Base-by-base conservation (phyloP, 2,888 invertebrate genomes). In the Pammene aurita region DNA sequence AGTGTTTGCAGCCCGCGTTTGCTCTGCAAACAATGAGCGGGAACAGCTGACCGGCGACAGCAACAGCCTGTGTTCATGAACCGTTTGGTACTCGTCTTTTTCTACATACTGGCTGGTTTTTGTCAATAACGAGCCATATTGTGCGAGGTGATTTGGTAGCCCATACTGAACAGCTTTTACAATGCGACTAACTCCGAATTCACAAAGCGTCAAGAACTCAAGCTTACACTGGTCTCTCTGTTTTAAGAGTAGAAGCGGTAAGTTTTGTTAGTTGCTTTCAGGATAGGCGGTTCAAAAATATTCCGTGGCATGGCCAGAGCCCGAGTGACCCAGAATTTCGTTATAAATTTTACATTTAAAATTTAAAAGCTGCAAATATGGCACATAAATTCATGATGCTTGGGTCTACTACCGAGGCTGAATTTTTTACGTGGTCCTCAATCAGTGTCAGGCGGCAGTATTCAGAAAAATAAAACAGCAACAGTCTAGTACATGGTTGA, bases 1-100 rank as follows among this genome's bases (percentile, higher is more conserved):
- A 64, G 58, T 58, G 58, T 69, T 68, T 63, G 63, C 48, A 1
- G 50, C 38, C 54, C 38, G 54, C 26, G 44, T 57, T 57, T 64
- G 64, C n/a, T 38, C 35, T 2, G 46, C 64, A 54, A 64, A 69
- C 58, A 64, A 64, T 52, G 46, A 48, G 10, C 46, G 42, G 18
- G 50, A 64, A 60, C 58, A 64, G 64, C 64, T 64, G 64, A 64
- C 52, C 46, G 14, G 14, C n/a, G 58, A 41, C 26, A 46, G 44
- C 16, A 52, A 57, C 57, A 63, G 48, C 54, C 46, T 26, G n/a
- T 35, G 11, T 26, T 52, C 34, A 54, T 54, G 6, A 54, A 34
- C 54, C n/a, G n/a, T 1, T 54, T n/a, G 34, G 7, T 35, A 7
- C n/a, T 34, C n/a, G 54, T 35, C 54, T 2, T 7, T 26, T 2